A percentile compares a stretch with the other conserved stretches of the same genome.
Evolutionary conservation across 2,797 vertebrate genomes (phyloP).

Genomic region (Morelia viridis): DNA sequence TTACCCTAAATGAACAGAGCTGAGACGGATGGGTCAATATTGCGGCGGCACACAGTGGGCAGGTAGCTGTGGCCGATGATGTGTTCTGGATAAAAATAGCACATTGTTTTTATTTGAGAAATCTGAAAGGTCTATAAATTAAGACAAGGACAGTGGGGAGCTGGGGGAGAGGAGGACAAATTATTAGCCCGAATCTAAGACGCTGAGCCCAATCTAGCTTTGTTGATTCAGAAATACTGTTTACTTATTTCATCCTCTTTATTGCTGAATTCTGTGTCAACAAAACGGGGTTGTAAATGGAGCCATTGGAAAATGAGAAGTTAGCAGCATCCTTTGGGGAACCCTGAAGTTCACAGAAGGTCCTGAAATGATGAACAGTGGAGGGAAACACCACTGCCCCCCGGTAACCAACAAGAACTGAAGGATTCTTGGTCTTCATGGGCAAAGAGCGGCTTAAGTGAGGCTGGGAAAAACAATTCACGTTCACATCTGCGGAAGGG

Average conservation of each 20-base stretch:
- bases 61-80: not conserved
- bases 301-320: not conserved
- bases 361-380: not conserved
- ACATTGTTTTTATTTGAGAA: not conserved
- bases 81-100: not conserved
- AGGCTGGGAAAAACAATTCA: not conserved
- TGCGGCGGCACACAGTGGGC: not conserved
- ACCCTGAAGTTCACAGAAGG: not conserved
- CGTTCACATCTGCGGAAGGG: not conserved
- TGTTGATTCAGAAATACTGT: not conserved
- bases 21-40: not conserved
- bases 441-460: not conserved
- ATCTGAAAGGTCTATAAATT: not conserved
- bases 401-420: not conserved
- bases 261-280: not conserved
- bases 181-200: not conserved
- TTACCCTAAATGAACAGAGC: not conserved
- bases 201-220: not conserved
- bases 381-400: not conserved
- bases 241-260: not conserved
- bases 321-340: not conserved
- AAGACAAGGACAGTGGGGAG: not conserved
- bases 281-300: not conserved
- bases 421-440: not conserved
- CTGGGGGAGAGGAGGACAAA: not conserved